Evolutionary conservation across 2,888 invertebrate species (phyloP).

Genomic region (Hololepta plana): DNA sequence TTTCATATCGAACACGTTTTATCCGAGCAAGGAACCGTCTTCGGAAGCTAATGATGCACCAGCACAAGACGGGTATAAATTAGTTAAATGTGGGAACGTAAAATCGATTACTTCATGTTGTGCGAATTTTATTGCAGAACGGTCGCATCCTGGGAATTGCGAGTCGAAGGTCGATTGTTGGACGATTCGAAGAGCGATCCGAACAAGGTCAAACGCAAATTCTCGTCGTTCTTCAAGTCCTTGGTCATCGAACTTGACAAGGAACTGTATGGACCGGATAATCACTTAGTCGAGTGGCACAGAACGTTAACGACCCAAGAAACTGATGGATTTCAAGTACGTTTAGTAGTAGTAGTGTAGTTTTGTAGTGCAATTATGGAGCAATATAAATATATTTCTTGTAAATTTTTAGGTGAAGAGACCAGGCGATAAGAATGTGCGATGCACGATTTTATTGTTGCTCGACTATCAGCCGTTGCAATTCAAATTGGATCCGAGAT

Average conservation of each 20-base stretch:
- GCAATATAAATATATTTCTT: no score
- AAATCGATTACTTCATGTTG: no score
- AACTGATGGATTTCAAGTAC: constrained; percentile 67
- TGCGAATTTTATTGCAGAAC: constrained; percentile 22
- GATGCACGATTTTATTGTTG: constrained; percentile 90
- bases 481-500: constrained; percentile 90
- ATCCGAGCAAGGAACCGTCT: constrained; percentile 64
- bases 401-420: constrained; percentile 74
- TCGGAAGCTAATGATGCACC: constrained; percentile 35
- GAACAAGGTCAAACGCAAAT: constrained; percentile 86
- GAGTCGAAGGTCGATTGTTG: constrained; percentile 89
- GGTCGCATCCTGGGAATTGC: constrained; percentile 92
- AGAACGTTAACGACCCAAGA: constrained; percentile 94
- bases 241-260: constrained; percentile 97
- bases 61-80: constrained; percentile 51
- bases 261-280: constrained; percentile 97
- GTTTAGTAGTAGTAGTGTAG: constrained; percentile 2
- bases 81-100: background rate
- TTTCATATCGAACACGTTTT: constrained; percentile 97
- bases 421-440: constrained; percentile 95
- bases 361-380: no score
- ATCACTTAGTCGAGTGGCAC: constrained; percentile 99
- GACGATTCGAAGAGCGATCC: constrained; percentile 86
- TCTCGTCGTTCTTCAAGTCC: constrained; percentile 98
- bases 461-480: constrained; percentile 97